These are phyloP conservation scores for Mionectes olivaceus DNA, from an alignment of 2,797 vertebrate genomes.

Conservation along the genomic window DNA sequence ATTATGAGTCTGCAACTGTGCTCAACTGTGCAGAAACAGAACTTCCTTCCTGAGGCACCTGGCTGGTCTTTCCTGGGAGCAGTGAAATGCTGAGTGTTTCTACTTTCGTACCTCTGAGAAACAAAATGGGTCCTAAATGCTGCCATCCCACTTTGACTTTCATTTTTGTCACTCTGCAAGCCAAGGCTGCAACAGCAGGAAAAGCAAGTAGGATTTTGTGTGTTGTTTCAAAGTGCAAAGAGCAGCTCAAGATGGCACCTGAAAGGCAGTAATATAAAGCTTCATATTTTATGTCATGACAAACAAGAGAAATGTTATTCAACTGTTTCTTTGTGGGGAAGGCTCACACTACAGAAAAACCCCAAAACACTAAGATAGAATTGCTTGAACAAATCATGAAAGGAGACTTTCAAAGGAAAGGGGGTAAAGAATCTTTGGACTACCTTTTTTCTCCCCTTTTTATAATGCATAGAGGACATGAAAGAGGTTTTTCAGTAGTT, in stretches of 20 bases:
- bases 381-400: slow-evolving; percentile 9
- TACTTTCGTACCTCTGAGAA: background rate
- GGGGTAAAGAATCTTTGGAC: background rate
- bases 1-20: background rate
- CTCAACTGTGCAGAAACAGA: background rate
- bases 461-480: background rate
- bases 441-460: background rate
- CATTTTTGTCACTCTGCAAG: background rate
- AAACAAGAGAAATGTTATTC: background rate
- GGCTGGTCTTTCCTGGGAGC: background rate
- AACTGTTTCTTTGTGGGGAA: background rate
- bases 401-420: slow-evolving; percentile 8
- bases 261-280: background rate
- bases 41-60: background rate
- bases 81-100: background rate
- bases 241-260: background rate
- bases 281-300: background rate
- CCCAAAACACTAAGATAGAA: background rate
- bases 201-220: background rate
- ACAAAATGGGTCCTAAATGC: background rate
- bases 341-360: background rate
- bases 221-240: background rate
- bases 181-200: background rate
- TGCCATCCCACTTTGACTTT: background rate
- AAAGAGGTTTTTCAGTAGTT: background rate